Base-by-base conservation (phyloP, 37 sponge, comb jelly and placozoan species). In the Oopsacas minuta region DNA sequence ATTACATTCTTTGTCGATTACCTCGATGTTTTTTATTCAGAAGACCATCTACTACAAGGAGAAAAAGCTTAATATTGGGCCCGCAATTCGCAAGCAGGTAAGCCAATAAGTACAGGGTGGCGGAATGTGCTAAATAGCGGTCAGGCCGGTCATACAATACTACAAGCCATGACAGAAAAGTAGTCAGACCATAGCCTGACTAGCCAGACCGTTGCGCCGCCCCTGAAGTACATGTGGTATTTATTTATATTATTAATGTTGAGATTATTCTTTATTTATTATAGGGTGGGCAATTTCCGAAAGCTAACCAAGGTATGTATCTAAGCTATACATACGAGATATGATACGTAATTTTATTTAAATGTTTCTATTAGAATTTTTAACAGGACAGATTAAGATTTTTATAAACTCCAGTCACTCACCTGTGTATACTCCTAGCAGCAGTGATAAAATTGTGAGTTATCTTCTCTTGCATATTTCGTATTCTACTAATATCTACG, bases 271-370 rank as follows among this genome's bases (percentile, higher is more conserved):
- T 42, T 17, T 15, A 17, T 17, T 61, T 3, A 25, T 20, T 61
- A 32, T 61, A 61, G 75, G 75, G 75, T 32, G 75, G 75, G 22
- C 75, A 61, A n/a, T 61, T 61, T 61, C 75, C 75, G 1, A 61
- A 61, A n/a, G 75, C 75, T 34, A 61, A 61, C 30, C 75, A 61
- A 61, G 75, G 75, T 61, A 61, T 61, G 7, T 34, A 61, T 12
- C 7, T 3, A 61, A 12, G 28, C 28, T 12, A 10, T n/a, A 61
- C 7, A 25, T 61, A 25, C 28, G 1, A 61, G 7, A 61, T 61
- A 7, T 25, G 30, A 61, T 25, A 3, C 7, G 1, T 61, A 61
- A 61, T 61, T 34, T 25, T 25, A 61, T 25, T 20, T 61, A 32
- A 3, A 10, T 12, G 75, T 61, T n/a, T 61, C 5, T 61, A n/a